These are phyloP conservation scores for Tridacna crocea DNA, from an alignment of 2,888 invertebrate species.

Conservation along the genomic window DNA sequence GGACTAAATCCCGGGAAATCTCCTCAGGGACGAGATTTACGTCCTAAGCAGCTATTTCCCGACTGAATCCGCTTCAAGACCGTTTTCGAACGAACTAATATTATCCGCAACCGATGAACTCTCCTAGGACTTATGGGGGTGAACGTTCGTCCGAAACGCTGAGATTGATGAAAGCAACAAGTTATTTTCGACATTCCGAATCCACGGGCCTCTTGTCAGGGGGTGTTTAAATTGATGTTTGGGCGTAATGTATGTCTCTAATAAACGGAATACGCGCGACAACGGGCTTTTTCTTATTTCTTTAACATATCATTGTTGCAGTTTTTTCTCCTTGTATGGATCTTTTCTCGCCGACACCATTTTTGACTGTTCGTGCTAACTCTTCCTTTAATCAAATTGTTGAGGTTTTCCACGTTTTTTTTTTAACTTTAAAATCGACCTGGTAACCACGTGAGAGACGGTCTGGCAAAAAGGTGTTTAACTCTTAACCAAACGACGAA, in stretches of 20 bases:
- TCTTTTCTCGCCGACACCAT: too few species aligned
- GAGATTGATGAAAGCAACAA: not conserved
- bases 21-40: constrained; percentile 24
- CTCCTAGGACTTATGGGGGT: not conserved
- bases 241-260: not conserved
- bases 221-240: not conserved
- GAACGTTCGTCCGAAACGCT: not conserved
- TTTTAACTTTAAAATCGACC: too few species aligned
- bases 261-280: not conserved
- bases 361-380: too few species aligned
- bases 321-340: too few species aligned
- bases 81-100: not conserved
- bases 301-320: too few species aligned
- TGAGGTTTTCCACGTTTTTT: too few species aligned
- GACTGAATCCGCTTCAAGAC: constrained; percentile 11
- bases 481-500: too few species aligned
- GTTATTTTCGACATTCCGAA: not conserved
- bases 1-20: constrained; percentile 23
- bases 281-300: too few species aligned
- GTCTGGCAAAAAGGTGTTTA: too few species aligned
- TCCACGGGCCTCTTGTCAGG: not conserved
- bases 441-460: too few species aligned
- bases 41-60: constrained; percentile 29
- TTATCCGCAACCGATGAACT: not conserved
- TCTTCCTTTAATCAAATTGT: too few species aligned